phyloP scores from a whole-genome alignment of 1,140 invertebrate genomes.

The Pinna nobilis region DNA sequence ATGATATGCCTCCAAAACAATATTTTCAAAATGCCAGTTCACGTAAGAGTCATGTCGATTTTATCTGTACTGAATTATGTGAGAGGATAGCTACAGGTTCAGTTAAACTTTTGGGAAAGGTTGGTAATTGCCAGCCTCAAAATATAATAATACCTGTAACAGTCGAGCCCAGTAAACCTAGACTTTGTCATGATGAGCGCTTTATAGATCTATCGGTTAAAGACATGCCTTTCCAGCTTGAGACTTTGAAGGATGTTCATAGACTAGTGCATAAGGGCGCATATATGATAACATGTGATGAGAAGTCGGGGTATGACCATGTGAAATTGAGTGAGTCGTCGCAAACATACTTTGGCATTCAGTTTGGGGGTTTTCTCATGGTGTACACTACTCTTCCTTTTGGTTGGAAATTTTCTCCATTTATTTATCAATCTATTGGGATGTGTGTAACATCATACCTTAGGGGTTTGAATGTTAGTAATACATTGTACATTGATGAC shows the following conservation, averaged over 20 bases:
- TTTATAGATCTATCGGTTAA: constrained; percentile 32
- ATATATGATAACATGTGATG: constrained; percentile 31
- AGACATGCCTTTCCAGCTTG: constrained; percentile 32
- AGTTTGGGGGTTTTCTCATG: constrained; percentile 37
- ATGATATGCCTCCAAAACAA: constrained; percentile 1
- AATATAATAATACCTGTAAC: not conserved
- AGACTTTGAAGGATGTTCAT: constrained; percentile 36
- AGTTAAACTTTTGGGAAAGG: not conserved
- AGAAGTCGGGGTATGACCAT: constrained; percentile 43
- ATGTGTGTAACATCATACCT: constrained; percentile 35
- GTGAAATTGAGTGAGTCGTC: constrained; percentile 15
- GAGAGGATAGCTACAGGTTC: constrained; percentile 6
- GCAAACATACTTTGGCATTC: constrained; percentile 37
- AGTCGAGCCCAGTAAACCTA: not conserved
- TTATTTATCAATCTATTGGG: constrained; percentile 38
- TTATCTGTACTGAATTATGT: not conserved
- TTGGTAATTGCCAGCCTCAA: not conserved
- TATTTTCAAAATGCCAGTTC: constrained; percentile 6
- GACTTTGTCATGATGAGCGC: not conserved
- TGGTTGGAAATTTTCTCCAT: constrained; percentile 37
- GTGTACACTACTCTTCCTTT: constrained; percentile 38
- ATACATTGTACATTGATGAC: constrained; percentile 45
- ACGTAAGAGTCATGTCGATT: not conserved
- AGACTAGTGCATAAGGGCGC: constrained; percentile 23
- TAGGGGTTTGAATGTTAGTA: constrained; percentile 16